These are phyloP conservation scores for Eupithecia subumbrata DNA, from an alignment of 2,888 invertebrate species.

Conservation along the genomic window DNA sequence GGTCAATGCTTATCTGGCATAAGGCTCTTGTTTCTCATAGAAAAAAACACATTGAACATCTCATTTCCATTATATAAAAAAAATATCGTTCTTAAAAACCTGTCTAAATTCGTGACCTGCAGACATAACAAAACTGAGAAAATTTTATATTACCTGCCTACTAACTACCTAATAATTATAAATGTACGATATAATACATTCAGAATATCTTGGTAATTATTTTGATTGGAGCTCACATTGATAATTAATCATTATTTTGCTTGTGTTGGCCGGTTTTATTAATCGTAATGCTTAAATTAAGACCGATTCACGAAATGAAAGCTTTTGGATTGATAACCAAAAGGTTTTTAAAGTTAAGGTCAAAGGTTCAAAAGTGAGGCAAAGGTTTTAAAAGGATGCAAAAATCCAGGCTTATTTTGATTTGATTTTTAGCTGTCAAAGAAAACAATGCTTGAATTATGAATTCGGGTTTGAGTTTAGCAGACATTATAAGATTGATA, in stretches of 20 bases:
- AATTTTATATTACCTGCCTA: neutral
- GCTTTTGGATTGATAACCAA: conserved; percentile 8
- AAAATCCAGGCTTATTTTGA: conserved; percentile 7
- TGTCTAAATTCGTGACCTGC: conserved; percentile 22
- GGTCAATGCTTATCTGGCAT: neutral
- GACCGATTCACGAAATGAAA: conserved; percentile 29
- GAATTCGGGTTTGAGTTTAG: neutral
- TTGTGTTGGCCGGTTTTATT: conserved; percentile 63
- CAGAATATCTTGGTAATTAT: conserved; percentile 56
- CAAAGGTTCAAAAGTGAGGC: neutral
- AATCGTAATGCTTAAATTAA: conserved; percentile 52
- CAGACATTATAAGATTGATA: conserved; percentile 2
- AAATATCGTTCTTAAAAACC: neutral
- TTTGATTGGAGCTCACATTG: conserved; percentile 63
- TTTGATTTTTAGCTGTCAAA: conserved; percentile 24
- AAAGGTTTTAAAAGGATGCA: conserved; percentile 3
- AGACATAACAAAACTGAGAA: neutral
- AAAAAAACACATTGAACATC: neutral
- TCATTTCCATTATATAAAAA: neutral
- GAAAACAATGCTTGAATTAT: conserved; percentile 24
- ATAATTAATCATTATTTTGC: conserved; percentile 74
- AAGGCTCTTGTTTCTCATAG: neutral
- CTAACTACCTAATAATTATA: conserved; percentile 8
- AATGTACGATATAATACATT: conserved; percentile 12
- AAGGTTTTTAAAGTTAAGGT: conserved; percentile 16